Evolutionary conservation across 2,797 vertebrate genomes (phyloP), one percentile per base, ranked within the genome.

Genomic region (Siniperca scherzeri): DNA sequence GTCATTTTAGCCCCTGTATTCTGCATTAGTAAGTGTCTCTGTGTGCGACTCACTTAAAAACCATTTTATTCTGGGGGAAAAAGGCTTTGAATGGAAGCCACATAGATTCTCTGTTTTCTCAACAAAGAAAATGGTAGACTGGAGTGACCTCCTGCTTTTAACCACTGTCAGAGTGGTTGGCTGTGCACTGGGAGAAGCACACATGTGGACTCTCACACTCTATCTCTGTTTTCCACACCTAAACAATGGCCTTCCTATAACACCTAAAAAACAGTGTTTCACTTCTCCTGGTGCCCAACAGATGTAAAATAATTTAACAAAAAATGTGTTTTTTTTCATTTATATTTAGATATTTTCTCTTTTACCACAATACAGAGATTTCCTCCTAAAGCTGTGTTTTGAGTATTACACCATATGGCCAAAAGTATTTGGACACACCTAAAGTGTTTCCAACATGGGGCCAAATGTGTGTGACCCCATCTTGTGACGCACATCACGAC

Each of bases 11-110:
- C 48, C 62, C 65, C 77, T 62, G 53, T 46, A 64, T 82, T 36
- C 60, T 81, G 73, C 74, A 36, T 71, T 38, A 38, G 56, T 61
- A 8, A 44, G 55, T 64, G 46, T 42, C 7, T 65, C 21, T 21
- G 17, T 48, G 75, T 73, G 74, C 81, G 78, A 88, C 77, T 86
- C 75, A 80, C 70, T 81, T 61, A 21, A 84, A 81, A 81, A 30
- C 30, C 30, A 30, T 30, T 30, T 30, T 3, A 30, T 30, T 30
- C 3, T 30, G 30, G 30, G 30, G 30, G 30, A 30, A 30, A 27
- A 61, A 33, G 6, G 2, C n/a, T 64, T 48, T 80, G 21, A 61
- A 57, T 67, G 50, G 50, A 85, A 66, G 66, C 70, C 1, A 40
- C 57, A 42, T 68, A 73, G n/a, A 50, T 42, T 61, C 33, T 57